Evolutionary conservation across 2,113 vertebrate genomes (phyloP), one percentile per base, ranked within the genome.

Genomic region (Megaleporinus macrocephalus): DNA sequence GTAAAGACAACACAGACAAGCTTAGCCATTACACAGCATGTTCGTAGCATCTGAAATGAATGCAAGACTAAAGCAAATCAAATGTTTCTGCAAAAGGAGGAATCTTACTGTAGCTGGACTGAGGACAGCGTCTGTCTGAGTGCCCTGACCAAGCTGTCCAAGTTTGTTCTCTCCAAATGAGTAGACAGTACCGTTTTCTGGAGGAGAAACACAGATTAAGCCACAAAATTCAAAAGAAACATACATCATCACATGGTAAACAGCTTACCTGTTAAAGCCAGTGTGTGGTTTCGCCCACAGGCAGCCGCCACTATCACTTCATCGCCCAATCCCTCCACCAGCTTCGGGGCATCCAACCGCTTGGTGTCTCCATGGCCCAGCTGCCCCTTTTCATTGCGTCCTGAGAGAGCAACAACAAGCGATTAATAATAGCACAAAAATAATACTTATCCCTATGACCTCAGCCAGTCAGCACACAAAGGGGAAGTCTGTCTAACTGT

Each of bases 101-200:
- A 29, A 5, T 10, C 91, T 83, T 91, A 99, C 97, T 91, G 94
- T 93, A 0, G 98, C 95, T 0, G 98, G 98, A 74, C 95, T 98
- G 18, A 98, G 96, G 51, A 99, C 94, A 0, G 98, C 97, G 0
- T 98, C 97, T 0, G 97, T 99, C 92, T 99, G 97, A 88, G 96
- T 99, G 66, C 97, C 97, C 2, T 98, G 93, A 41, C 98, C 98
- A 0, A 99, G 93, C 87, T 99, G 98, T 0, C 98, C 97, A 92
- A 99, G 94, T 91, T 99, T 98, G 87, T 99, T 99, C 91, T 99
- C 97, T 44, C 98, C 98, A 14, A 99, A 99, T 0, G 96, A 96
- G 24, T 95, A 97, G 1, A 94, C 96, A 0, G 94, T 94, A 15
- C 97, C 97, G 0, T 90, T 95, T 85, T 98, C 97, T 98, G 91